phyloP scores from a whole-genome alignment of 1,140 invertebrate species.

The Diorhabda sublineata region DNA sequence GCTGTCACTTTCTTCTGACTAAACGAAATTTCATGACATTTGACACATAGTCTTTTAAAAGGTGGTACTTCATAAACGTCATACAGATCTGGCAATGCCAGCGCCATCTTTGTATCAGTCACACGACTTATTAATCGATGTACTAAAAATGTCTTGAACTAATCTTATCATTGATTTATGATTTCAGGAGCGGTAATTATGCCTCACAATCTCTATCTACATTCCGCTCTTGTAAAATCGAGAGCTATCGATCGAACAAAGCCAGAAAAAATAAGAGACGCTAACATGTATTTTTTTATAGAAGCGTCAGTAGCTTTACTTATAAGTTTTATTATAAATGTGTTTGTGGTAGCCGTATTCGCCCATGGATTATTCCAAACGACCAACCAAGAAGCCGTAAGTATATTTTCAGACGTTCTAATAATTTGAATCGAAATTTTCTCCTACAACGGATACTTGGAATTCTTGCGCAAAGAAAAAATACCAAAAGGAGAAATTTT shows the following conservation, averaged over 20 bases:
- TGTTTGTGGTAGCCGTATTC: conserved; percentile 88
- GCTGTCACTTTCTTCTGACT: too few relatives aligned
- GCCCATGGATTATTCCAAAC: conserved; percentile 75
- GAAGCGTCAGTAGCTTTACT: conserved; percentile 80
- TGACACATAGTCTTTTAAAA: too few relatives aligned
- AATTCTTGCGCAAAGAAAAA: too few relatives aligned
- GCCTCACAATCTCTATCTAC: conserved; percentile 93
- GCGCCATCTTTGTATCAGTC: too few relatives aligned
- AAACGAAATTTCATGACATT: too few relatives aligned
- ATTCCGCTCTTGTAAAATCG: conserved; percentile 88
- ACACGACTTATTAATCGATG: too few relatives aligned
- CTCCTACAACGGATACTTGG: too few relatives aligned
- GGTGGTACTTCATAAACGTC: too few relatives aligned
- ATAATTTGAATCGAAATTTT: too few relatives aligned
- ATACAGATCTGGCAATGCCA: too few relatives aligned
- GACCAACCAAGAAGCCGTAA: conserved; percentile 57
- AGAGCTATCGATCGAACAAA: conserved; percentile 74
- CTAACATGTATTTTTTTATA: conserved; percentile 88
- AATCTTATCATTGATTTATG: background rate
- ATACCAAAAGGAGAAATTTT: too few relatives aligned
- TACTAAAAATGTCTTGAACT: too few relatives aligned
- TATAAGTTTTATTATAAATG: conserved; percentile 86
- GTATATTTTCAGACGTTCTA: conserved; percentile 2
- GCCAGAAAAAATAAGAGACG: conserved; percentile 70
- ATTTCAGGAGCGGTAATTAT: conserved; percentile 76